Evolutionary conservation across 2,888 invertebrate genomes (phyloP).

Genomic region (Abrostola tripartita): DNA sequence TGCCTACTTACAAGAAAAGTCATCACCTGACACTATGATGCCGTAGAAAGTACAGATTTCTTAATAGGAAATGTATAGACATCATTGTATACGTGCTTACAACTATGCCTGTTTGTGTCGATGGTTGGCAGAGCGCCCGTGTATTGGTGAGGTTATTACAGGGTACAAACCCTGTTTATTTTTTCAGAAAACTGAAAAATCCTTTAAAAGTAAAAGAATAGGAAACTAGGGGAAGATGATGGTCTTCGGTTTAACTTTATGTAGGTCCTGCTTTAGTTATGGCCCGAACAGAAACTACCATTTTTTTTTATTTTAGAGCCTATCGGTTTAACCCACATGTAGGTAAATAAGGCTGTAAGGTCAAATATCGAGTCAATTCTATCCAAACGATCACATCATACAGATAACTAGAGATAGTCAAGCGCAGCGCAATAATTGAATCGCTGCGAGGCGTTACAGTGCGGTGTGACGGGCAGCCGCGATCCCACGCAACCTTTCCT

Average conservation of each 20-base stretch:
- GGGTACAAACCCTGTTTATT: no score
- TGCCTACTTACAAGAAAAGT: slow-evolving; percentile 58
- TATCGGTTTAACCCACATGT: no score
- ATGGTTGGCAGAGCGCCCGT: no score
- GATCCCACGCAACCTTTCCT: slow-evolving; percentile 84
- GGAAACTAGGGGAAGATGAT: no score
- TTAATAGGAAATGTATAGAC: slow-evolving; percentile 14
- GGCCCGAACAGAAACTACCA: no score
- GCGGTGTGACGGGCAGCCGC: slow-evolving; percentile 64
- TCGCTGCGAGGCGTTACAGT: slow-evolving; percentile 46
- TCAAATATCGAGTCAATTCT: slow-evolving; percentile 29
- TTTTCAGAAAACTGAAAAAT: no score
- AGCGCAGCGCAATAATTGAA: slow-evolving; percentile 44
- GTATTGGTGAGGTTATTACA: no score
- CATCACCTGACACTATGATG: slow-evolving; percentile 55
- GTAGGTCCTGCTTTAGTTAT: no score
- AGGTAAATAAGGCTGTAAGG: no score
- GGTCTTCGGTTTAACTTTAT: no score
- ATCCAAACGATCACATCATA: slow-evolving; percentile 23
- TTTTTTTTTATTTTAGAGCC: no score
- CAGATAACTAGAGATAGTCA: slow-evolving; percentile 26
- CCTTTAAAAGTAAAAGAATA: no score
- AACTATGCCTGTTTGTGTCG: background rate
- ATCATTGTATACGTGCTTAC: slow-evolving; percentile 1
- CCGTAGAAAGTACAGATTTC: slow-evolving; percentile 26